A percentile compares a stretch with the other conserved stretches of the same genome.
Conservation (phyloP, 1,140 invertebrate genomes). For the Elysia chlorotica region DNA sequence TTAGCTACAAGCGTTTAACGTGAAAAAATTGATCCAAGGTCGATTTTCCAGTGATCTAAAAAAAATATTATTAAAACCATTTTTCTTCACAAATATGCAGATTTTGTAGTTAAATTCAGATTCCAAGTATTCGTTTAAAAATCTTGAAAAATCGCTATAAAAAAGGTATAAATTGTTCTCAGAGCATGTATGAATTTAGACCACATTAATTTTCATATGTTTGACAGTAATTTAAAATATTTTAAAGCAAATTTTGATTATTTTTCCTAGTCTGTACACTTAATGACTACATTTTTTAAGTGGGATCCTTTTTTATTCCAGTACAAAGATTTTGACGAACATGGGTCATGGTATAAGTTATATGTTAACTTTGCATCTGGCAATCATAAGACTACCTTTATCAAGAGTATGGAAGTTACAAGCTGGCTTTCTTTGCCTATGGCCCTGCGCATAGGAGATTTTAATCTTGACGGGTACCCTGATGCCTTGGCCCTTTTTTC, state of each 20-base stretch:
- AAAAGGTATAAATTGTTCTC: background rate
- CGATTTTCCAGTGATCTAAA: too few relatives aligned
- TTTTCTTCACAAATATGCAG: background rate
- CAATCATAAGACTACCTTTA: constrained; percentile 34
- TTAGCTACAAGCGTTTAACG: background rate
- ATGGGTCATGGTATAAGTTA: constrained; percentile 39
- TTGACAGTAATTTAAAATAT: too few relatives aligned
- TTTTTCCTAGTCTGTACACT: too few relatives aligned
- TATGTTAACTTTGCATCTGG: constrained; percentile 31
- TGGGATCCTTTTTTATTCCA: background rate
- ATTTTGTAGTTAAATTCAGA: background rate
- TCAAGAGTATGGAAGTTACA: constrained; percentile 16
- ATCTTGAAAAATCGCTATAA: background rate
- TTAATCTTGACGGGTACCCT: constrained; percentile 94
- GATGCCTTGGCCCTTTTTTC: constrained; percentile 89
- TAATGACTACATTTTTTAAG: background rate
- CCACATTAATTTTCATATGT: too few relatives aligned
- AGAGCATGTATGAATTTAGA: too few relatives aligned
- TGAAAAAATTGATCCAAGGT: background rate
- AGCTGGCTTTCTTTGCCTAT: constrained; percentile 32
- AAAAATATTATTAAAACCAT: background rate
- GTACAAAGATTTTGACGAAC: background rate
- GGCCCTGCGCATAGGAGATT: constrained; percentile 81
- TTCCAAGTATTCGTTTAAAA: background rate
- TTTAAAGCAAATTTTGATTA: too few relatives aligned